phyloP scores from a whole-genome alignment of 2,113 vertebrate species.

The Xenopus laevis region DNA sequence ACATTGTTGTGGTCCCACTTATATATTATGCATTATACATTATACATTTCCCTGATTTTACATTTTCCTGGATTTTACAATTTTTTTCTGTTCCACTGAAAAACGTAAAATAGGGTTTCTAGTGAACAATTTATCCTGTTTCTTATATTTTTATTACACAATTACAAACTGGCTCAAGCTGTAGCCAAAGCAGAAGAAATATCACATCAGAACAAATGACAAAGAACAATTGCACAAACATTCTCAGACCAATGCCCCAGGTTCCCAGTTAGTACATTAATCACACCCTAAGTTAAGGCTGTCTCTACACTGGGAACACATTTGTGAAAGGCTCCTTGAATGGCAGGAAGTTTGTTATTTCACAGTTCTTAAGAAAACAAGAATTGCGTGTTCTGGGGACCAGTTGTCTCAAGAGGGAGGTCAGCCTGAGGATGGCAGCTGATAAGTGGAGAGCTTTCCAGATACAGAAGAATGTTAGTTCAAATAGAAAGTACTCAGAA shows the following conservation, averaged over 20 bases:
- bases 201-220: too few species aligned
- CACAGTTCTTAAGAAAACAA: slow-evolving; percentile 40
- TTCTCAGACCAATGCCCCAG: background rate
- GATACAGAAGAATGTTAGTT: background rate
- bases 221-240: background rate
- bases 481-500: background rate
- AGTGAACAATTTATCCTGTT: too few species aligned
- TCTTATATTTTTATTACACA: too few species aligned
- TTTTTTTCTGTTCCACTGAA: too few species aligned
- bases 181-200: too few species aligned
- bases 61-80: too few species aligned
- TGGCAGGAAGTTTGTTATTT: slow-evolving; percentile 55
- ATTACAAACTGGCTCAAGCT: too few species aligned
- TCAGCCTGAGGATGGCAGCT: background rate
- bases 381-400: slow-evolving; percentile 10
- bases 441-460: slow-evolving; percentile 22
- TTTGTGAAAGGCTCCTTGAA: slow-evolving; percentile 52
- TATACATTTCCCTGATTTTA: too few species aligned
- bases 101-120: too few species aligned
- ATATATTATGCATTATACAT: too few species aligned
- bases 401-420: slow-evolving; percentile 4
- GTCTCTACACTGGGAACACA: slow-evolving; percentile 36
- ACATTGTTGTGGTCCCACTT: too few species aligned
- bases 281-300: background rate
- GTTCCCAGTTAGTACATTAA: background rate